Evolutionary conservation across 2,113 vertebrate genomes (phyloP).

Genomic region (Phaethornis superciliosus): DNA sequence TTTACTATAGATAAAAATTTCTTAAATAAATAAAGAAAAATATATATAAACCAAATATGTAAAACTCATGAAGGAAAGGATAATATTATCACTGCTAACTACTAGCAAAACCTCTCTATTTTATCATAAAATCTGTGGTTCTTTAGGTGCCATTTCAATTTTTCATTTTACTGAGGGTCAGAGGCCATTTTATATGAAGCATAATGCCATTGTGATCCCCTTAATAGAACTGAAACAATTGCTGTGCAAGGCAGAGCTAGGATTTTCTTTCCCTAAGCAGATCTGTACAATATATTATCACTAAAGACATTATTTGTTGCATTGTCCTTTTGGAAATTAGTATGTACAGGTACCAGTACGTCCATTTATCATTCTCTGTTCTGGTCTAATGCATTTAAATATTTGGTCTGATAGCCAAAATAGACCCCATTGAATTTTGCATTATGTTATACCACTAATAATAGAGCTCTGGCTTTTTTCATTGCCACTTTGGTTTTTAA

Average conservation of each 20-base stretch:
- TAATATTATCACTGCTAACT: neutral
- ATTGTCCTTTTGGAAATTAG: neutral
- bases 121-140: neutral
- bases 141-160: neutral
- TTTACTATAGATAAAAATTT: neutral
- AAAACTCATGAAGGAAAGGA: neutral
- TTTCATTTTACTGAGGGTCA: neutral
- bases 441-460: neutral
- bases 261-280: neutral
- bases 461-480: neutral
- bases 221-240: conserved; percentile 23
- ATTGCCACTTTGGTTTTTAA: neutral
- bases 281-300: conserved; percentile 6
- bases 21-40: neutral
- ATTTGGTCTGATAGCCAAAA: neutral
- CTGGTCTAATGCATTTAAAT: conserved; percentile 2
- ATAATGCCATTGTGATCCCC: neutral
- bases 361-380: conserved; percentile 13
- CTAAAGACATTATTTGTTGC: neutral
- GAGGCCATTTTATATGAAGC: neutral
- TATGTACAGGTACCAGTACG: neutral
- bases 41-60: neutral
- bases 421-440: neutral
- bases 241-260: conserved; percentile 30
- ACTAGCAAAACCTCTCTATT: neutral